phyloP scores from a whole-genome alignment of 2,888 invertebrate genomes.

The Tinea trinotella region DNA sequence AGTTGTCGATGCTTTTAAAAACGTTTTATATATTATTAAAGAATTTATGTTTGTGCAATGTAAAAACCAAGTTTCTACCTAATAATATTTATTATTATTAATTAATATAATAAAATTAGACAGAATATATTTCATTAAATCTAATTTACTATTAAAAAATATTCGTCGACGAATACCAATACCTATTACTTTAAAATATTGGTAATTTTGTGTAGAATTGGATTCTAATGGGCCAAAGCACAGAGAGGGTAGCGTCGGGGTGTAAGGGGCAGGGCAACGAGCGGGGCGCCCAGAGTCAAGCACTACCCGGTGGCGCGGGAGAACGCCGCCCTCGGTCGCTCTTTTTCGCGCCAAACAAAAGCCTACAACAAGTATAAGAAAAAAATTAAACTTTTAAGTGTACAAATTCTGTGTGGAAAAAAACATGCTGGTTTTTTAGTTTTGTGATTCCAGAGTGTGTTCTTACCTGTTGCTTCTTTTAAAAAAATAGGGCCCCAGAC shows the following conservation, averaged over 20 bases:
- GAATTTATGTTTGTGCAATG: no score
- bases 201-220: neutral
- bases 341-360: slow-evolving; percentile 17
- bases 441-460: neutral
- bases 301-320: slow-evolving; percentile 15
- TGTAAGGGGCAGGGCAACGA: neutral
- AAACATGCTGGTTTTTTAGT: slow-evolving; percentile 16
- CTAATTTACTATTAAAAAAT: no score
- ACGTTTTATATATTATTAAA: no score
- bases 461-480: slow-evolving; percentile 13
- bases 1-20: no score
- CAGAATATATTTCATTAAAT: no score
- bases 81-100: no score
- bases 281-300: slow-evolving; percentile 15
- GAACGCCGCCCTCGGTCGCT: slow-evolving; percentile 9
- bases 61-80: no score
- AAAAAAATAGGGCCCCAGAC: neutral
- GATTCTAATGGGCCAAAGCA: neutral
- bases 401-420: neutral
- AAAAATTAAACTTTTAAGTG: slow-evolving; percentile 2
- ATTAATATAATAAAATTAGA: no score
- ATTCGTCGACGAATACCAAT: no score
- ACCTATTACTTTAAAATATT: neutral
- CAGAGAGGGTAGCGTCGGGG: slow-evolving; percentile 12
- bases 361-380: neutral